phyloP scores from a whole-genome alignment of 2,888 invertebrate species.

The Tiphia femorata region DNA sequence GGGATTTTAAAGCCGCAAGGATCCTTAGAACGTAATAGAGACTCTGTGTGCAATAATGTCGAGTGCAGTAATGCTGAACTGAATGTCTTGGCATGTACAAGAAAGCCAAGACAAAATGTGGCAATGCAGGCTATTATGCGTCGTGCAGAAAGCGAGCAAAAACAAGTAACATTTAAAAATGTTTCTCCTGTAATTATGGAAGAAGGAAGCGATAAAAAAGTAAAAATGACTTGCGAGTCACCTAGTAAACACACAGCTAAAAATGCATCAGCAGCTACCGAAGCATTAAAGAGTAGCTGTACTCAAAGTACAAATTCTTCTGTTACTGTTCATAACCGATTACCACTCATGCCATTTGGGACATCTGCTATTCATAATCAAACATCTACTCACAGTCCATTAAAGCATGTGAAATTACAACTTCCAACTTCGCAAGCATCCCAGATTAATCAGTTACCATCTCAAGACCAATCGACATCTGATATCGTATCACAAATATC shows the following conservation, averaged over 20 bases:
- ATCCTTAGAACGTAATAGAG: conserved; percentile 77
- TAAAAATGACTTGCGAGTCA: conserved; percentile 20
- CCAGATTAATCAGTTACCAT: conserved; percentile 31
- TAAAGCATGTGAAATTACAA: conserved; percentile 27
- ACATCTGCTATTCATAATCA: conserved; percentile 19
- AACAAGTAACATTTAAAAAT: conserved; percentile 71
- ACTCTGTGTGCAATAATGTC: conserved; percentile 32
- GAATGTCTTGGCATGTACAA: conserved; percentile 31
- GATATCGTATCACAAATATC: conserved; percentile 5
- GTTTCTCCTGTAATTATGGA: conserved; percentile 58
- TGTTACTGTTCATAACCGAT: conserved; percentile 40
- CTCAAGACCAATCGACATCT: conserved; percentile 21
- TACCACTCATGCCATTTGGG: conserved; percentile 40
- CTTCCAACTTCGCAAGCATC: conserved; percentile 17
- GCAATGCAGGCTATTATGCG: conserved; percentile 84
- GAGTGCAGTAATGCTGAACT: conserved; percentile 47
- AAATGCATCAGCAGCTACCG: conserved; percentile 16
- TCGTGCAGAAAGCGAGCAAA: conserved; percentile 78
- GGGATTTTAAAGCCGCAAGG: conserved; percentile 82
- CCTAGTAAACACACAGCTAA: conserved; percentile 38
- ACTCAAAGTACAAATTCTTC: conserved; percentile 22
- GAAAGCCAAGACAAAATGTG: conserved; percentile 77
- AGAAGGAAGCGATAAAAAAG: conserved; percentile 43
- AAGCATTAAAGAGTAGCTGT: conserved; percentile 18
- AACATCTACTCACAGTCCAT: conserved; percentile 16